phyloP scores from a whole-genome alignment of 2,888 invertebrate genomes.

The Plagodis dolabraria region DNA sequence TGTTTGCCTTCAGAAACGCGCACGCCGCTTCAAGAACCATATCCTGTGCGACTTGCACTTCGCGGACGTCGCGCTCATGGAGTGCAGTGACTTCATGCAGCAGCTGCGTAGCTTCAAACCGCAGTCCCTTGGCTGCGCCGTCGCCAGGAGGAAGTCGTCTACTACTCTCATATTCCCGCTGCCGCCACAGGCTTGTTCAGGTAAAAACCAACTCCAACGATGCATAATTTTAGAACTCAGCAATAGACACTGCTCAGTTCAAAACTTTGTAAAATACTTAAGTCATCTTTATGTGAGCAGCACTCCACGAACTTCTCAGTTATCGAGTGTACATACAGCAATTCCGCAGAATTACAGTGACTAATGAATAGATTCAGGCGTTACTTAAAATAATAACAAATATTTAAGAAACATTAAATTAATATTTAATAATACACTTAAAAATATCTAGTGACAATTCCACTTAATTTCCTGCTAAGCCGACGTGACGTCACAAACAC shows the following conservation, averaged over 20 bases:
- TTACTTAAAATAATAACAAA: too few species aligned
- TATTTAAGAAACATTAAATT: too few species aligned
- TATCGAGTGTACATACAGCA: too few species aligned
- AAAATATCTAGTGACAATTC: too few species aligned
- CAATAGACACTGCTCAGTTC: too few species aligned
- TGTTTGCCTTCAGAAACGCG: conserved; percentile 77
- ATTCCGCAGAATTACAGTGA: too few species aligned
- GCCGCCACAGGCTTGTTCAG: conserved; percentile 97
- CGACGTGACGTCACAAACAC: too few species aligned
- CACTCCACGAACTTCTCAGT: too few species aligned
- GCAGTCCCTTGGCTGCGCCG: conserved; percentile 97
- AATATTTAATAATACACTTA: too few species aligned
- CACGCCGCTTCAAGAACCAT: conserved; percentile 91
- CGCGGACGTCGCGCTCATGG: conserved; percentile 98
- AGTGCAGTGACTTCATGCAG: conserved; percentile 98
- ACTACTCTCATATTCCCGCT: conserved; percentile 97
- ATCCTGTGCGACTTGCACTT: conserved; percentile 98
- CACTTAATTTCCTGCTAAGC: too few species aligned
- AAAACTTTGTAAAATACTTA: too few species aligned
- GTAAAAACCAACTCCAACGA: conserved; percentile 68
- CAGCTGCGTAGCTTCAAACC: conserved; percentile 98
- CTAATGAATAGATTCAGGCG: too few species aligned
- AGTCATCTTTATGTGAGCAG: background rate
- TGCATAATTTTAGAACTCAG: background rate
- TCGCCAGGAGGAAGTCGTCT: conserved; percentile 96